Percentiles rank a stretch among this genome's conserved stretches.
phyloP scores from a whole-genome alignment of 2,113 vertebrate species.

The Hippocampus abdominalis region DNA sequence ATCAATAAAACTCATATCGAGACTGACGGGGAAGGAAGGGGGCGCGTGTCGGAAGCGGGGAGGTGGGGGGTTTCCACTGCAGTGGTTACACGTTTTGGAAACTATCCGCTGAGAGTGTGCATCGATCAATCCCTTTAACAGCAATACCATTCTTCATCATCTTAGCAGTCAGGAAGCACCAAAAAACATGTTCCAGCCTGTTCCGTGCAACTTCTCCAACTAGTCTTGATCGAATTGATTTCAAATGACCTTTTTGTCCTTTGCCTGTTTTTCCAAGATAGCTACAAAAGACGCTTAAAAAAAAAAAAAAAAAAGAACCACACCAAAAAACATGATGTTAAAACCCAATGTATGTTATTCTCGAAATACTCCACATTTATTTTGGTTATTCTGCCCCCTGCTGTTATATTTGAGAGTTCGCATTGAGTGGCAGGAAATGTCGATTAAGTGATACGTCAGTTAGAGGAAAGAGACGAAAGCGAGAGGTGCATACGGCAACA shows the following conservation, averaged over 20 bases:
- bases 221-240: neutral
- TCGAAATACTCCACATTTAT: neutral
- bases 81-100: conserved; percentile 27
- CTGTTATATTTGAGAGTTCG: no score
- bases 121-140: conserved; percentile 10
- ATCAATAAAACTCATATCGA: conserved; percentile 53
- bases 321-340: neutral
- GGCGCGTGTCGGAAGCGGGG: neutral
- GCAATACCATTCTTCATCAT: neutral
- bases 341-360: neutral
- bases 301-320: no score
- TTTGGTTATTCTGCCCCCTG: no score
- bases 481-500: no score
- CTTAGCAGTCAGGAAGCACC: neutral
- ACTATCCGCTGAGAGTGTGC: conserved; percentile 3
- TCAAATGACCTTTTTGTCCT: neutral
- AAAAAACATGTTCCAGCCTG: no score
- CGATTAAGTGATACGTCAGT: no score
- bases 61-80: conserved; percentile 17
- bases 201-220: neutral
- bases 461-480: no score
- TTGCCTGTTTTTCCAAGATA: neutral
- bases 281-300: neutral
- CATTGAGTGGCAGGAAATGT: no score
- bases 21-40: conserved; percentile 23